Base-by-base conservation (phyloP, 2,113 vertebrate species). In the Takifugu bimaculatus region DNA sequence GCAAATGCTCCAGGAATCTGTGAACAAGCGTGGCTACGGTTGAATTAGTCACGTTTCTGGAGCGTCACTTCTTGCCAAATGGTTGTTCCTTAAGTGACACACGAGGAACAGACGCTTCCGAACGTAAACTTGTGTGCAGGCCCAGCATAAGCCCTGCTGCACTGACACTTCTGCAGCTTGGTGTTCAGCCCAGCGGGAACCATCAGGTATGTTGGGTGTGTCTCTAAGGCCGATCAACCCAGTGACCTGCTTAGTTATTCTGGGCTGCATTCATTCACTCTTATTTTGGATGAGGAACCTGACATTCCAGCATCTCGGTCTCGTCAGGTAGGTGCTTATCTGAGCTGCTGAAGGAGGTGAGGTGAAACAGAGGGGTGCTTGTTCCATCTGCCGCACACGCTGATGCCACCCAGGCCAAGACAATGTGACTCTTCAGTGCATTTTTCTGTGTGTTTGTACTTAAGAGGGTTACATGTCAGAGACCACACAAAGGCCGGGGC, bases 401-500 rank as follows among this genome's bases (percentile, higher is more conserved):
- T 20, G 20, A 20, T 20, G 20, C 20, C 20, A 20, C 20, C 20
- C 63, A 61, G 64, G 42, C 45, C 15, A 47, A 64, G 55, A 88
- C 68, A 79, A 81, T 63, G 69, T 65, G 28, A 70, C 44, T 65
- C 57, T 64, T 80, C 56, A 63, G 49, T 67, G 57, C 28, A 2
- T 52, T 76, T 74, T 65, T 80, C 60, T 64, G 54, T 60, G 56
- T 73, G 64, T 83, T 73, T 83, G 74, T 72, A 63, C 26, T 47
- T 11, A 35, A 68, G 7, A 50, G 60, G 20, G 35, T 60, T 69
- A 50, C 52, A 57, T 44, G 72, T 69, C 65, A 63, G 57, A 73
- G 75, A 76, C 64, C 63, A 72, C 77, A 83, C 75, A 79, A 74
- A 82, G 70, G 68, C 68, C 29, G n/a, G 26, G 60, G 68, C 80